Evolutionary conservation across 2,113 vertebrate genomes (phyloP), one percentile per base, ranked within the genome.

Genomic region (Gobio gobio): DNA sequence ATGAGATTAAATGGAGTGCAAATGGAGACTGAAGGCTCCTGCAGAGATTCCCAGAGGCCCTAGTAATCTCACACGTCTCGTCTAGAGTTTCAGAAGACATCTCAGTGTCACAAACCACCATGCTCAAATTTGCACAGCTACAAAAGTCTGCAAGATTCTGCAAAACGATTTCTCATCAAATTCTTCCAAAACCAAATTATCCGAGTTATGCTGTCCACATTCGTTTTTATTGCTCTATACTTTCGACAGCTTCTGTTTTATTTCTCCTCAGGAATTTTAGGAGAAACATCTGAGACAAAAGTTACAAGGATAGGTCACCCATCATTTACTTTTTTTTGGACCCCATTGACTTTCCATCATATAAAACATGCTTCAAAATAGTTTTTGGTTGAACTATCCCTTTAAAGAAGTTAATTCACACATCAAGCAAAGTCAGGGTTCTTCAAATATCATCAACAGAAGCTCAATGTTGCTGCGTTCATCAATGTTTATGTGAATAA

Each of bases 21-120:
- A 20, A 49, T 33, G 78, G 78, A 66, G 59, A 49, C 43, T 29
- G 4, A 20, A 76, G 47, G 73, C 47, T 76, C 47, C 14, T 10
- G 24, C 45, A 22, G 73, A 54, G 73, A 76, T 76, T 54, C 73
- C 73, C 73, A 76, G 73, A 54, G 73, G 73, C 73, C 47, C 45
- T 16, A 26, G 45, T 76, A 76, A 76, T 76, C 73, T 76, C 73
- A 54, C 16, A 29, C 8, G 16, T 9, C 73, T 16, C 47, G 24
- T 33, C 74, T 76, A 29, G 45, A 26, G 73, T 76, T 76, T 29
- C 45, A 76, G 45, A 26, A 49, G 73, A 54, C n/a, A 49, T 49
- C 4, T 3, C 26, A 1, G 29, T 18, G 1, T n/a, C 72, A 7
- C 43, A 26, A 29, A 20, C 16, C 61, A 61, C 58, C 61, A 22